Conservation (phyloP, 2,888 invertebrate genomes). For the Sminthurides aquaticus region DNA sequence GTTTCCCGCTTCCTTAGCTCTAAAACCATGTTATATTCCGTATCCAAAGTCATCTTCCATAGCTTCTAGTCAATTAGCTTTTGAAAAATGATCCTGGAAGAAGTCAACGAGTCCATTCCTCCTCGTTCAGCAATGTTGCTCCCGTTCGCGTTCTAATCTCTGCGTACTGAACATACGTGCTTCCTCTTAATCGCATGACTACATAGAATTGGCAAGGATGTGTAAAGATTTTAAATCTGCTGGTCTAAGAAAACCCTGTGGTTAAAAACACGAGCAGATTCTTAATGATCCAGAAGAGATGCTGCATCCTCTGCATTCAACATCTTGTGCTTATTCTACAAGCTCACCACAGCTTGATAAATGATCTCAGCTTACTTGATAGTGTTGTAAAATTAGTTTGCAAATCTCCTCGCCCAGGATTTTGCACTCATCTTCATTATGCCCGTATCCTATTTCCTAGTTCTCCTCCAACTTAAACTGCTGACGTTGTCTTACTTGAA, state of each 20-base stretch:
- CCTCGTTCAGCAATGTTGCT: neutral
- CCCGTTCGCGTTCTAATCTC: no score
- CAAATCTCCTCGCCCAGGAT: neutral
- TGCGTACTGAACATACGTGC: neutral
- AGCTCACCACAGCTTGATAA: neutral
- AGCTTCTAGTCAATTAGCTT: neutral
- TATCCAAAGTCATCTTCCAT: neutral
- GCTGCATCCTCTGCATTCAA: neutral
- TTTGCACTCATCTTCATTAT: neutral
- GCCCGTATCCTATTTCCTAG: neutral
- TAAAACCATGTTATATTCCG: neutral
- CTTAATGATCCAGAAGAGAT: neutral
- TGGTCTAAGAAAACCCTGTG: neutral
- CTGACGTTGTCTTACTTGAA: neutral
- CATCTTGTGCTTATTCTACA: neutral
- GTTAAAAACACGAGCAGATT: neutral
- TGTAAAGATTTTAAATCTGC: neutral
- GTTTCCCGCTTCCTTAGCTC: no score
- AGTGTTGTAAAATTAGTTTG: neutral
- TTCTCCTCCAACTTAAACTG: neutral
- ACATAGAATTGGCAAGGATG: neutral
- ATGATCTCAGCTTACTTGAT: neutral
- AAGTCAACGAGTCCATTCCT: neutral
- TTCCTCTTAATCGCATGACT: neutral
- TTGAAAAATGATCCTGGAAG: neutral